phyloP scores from a whole-genome alignment of 2,888 invertebrate species.

The Athetis lepigone region DNA sequence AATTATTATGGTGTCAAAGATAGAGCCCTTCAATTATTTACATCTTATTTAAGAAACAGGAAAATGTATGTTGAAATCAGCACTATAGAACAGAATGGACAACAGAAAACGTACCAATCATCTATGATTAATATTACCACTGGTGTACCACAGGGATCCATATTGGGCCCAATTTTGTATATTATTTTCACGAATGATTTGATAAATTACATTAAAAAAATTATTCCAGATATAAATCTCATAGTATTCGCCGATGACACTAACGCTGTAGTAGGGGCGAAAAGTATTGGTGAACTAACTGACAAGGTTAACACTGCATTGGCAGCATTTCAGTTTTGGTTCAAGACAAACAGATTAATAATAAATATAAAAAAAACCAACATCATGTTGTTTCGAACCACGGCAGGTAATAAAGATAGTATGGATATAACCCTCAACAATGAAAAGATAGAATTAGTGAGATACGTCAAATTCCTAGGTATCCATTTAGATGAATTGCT shows the following conservation, averaged over 20 bases:
- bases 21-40: conserved; percentile 8
- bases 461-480: too few relatives aligned
- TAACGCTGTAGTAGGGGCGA: conserved; percentile 9
- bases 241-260: conserved; percentile 9
- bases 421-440: background rate
- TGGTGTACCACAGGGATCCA: conserved; percentile 10
- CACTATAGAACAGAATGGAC: background rate
- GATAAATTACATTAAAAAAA: conserved; percentile 6
- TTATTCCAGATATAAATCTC: background rate
- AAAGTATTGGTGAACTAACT: background rate
- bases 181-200: conserved; percentile 5
- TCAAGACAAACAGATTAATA: background rate
- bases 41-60: conserved; percentile 15
- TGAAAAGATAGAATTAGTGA: too few relatives aligned
- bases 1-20: conserved; percentile 13
- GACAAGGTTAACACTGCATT: background rate
- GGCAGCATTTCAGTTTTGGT: background rate
- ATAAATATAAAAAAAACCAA: background rate
- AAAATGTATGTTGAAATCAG: conserved; percentile 17
- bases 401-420: background rate
- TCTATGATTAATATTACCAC: conserved; percentile 10
- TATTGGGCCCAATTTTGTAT: too few relatives aligned
- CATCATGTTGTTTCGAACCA: background rate
- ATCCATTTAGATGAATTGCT: background rate
- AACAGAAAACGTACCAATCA: background rate